Percentiles rank a stretch among this genome's conserved stretches.
Conservation (phyloP, 2,113 vertebrate genomes). For the Gavia stellata region DNA sequence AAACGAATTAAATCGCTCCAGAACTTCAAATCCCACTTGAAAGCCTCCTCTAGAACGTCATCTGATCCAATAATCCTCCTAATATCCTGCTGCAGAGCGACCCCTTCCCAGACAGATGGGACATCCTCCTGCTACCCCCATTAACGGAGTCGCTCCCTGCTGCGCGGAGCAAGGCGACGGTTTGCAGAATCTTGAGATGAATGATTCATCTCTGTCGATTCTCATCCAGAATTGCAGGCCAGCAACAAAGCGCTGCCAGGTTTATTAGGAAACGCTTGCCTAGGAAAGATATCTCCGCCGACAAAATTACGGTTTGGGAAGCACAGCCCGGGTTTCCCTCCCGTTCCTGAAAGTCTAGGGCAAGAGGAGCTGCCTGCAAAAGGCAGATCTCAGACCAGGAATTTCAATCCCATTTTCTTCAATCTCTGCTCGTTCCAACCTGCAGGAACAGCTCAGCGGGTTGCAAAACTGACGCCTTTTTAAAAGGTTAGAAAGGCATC, state of each 20-base stretch:
- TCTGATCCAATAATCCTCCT: background rate
- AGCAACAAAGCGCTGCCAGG: accelerated
- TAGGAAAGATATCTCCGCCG: background rate
- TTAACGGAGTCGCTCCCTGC: background rate
- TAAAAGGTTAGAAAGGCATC: background rate
- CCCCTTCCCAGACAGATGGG: background rate
- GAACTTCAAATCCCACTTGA: background rate
- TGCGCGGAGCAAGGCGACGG: background rate
- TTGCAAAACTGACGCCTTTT: background rate
- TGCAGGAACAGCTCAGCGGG: background rate
- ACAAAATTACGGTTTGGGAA: background rate
- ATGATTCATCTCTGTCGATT: background rate
- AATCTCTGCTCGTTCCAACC: background rate
- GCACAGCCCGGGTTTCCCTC: background rate
- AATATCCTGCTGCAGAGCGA: background rate
- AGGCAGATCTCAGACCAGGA: background rate
- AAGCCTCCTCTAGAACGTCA: background rate
- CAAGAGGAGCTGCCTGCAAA: background rate
- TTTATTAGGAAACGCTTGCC: no score
- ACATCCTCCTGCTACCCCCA: background rate
- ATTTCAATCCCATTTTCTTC: background rate
- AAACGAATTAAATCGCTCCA: background rate
- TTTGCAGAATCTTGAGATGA: background rate
- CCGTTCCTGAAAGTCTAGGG: background rate
- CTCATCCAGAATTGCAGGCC: background rate